Percentiles rank a stretch among this genome's conserved stretches.
Evolutionary conservation across 2,113 vertebrate species (phyloP).

Genomic region (Emydura subglobosa): DNA sequence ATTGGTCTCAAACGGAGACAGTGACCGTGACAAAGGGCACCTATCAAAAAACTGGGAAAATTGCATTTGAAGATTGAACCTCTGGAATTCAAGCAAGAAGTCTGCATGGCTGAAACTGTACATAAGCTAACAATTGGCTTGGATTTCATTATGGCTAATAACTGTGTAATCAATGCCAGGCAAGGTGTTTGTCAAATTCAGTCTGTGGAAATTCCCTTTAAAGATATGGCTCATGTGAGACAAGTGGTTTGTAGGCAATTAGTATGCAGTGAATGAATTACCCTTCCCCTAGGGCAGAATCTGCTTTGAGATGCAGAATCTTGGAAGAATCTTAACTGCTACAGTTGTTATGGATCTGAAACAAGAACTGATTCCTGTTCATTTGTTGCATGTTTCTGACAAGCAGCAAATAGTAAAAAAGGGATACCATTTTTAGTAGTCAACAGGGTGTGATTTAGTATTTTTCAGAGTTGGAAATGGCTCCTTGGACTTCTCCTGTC

Average conservation of each 20-base stretch:
- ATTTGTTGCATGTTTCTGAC: neutral
- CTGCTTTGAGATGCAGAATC: neutral
- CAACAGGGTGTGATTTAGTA: too few relatives aligned
- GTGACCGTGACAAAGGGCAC: neutral
- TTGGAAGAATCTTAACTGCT: neutral
- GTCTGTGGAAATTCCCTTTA: neutral
- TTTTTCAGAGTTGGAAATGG: neutral
- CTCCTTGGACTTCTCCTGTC: neutral
- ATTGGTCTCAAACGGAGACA: neutral
- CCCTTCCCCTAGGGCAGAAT: neutral
- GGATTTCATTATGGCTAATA: neutral
- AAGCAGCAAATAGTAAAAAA: neutral
- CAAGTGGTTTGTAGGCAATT: neutral
- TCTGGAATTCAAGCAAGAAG: neutral
- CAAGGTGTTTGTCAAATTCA: neutral
- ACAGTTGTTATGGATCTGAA: neutral
- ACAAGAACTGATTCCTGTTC: neutral
- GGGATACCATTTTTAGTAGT: neutral
- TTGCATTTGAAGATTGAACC: neutral
- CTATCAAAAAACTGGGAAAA: neutral
- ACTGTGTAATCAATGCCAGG: neutral
- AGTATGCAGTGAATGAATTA: neutral
- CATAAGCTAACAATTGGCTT: neutral
- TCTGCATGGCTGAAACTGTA: neutral
- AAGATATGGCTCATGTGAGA: neutral